A percentile compares a stretch with the other conserved stretches of the same genome.
phyloP scores from a whole-genome alignment of 2,888 invertebrate genomes.

The Parnassius orleans region DNA sequence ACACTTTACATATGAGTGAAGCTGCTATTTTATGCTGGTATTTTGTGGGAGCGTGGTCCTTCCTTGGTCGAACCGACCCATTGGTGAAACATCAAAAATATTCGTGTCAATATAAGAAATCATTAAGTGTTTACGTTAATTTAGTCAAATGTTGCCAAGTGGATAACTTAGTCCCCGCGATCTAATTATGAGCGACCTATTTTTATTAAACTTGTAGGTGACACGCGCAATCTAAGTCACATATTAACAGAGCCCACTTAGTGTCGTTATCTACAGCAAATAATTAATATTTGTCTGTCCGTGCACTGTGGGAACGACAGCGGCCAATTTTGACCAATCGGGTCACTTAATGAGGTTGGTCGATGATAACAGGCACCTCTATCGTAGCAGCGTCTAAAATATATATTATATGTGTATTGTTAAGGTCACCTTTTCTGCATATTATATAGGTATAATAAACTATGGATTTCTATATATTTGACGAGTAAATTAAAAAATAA shows the following conservation, averaged over 20 bases:
- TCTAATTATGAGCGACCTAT: constrained; percentile 13
- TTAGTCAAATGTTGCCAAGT: background rate
- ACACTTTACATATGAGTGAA: too few relatives aligned
- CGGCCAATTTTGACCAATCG: constrained; percentile 32
- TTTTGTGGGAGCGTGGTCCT: too few relatives aligned
- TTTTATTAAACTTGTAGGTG: constrained; percentile 18
- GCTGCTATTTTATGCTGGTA: too few relatives aligned
- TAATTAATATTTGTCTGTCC: constrained; percentile 32
- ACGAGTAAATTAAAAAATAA: too few relatives aligned
- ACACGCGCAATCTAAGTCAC: constrained; percentile 33
- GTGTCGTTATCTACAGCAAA: constrained; percentile 35
- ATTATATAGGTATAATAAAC: too few relatives aligned
- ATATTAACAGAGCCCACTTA: constrained; percentile 38
- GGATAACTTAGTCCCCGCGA: background rate
- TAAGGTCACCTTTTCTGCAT: too few relatives aligned
- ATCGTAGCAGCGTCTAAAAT: background rate
- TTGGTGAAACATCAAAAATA: too few relatives aligned
- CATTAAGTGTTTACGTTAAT: background rate
- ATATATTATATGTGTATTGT: background rate
- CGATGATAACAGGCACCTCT: constrained; percentile 17
- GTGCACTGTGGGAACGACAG: constrained; percentile 34
- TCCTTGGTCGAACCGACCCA: too few relatives aligned
- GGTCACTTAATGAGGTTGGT: constrained; percentile 31
- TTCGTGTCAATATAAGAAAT: too few relatives aligned
- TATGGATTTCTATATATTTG: too few relatives aligned